These are phyloP conservation scores for Amphipyra berbera DNA, from an alignment of 2,888 invertebrate species.

Conservation along the genomic window DNA sequence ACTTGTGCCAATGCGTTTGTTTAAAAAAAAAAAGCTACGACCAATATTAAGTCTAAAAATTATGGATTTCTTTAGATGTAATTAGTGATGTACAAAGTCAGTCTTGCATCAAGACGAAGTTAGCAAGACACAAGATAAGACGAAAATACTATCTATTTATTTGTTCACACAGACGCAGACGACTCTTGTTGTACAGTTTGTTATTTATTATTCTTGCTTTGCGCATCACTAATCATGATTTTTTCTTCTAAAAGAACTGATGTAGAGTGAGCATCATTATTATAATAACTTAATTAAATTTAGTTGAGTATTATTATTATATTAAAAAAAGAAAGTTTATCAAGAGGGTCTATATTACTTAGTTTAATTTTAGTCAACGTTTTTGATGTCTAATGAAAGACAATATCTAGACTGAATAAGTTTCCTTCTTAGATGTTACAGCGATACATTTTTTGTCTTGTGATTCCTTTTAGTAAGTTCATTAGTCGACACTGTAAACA, in stretches of 20 bases:
- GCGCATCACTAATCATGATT: constrained; percentile 59
- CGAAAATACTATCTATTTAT: constrained; percentile 37
- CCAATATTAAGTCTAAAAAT: constrained; percentile 62
- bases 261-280: constrained; percentile 73
- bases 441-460: constrained; percentile 67
- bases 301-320: constrained; percentile 80
- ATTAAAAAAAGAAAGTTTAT: constrained; percentile 69
- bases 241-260: constrained; percentile 74
- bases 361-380: constrained; percentile 79
- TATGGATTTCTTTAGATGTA: constrained; percentile 53
- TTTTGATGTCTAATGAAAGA: constrained; percentile 85
- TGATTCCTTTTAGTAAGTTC: constrained; percentile 76
- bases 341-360: constrained; percentile 69
- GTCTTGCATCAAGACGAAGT: constrained; percentile 51
- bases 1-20: constrained; percentile 75
- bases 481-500: constrained; percentile 68
- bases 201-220: constrained; percentile 49
- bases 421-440: constrained; percentile 77
- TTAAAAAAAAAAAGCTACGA: constrained; percentile 64
- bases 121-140: constrained; percentile 40
- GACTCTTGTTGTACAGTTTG: constrained; percentile 36
- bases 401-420: constrained; percentile 88
- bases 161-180: constrained; percentile 29
- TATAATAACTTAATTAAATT: constrained; percentile 75
- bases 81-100: constrained; percentile 60